These are phyloP conservation scores for Trachymyrmex cornetzi DNA, from an alignment of 1,140 invertebrate genomes.

Conservation along the genomic window DNA sequence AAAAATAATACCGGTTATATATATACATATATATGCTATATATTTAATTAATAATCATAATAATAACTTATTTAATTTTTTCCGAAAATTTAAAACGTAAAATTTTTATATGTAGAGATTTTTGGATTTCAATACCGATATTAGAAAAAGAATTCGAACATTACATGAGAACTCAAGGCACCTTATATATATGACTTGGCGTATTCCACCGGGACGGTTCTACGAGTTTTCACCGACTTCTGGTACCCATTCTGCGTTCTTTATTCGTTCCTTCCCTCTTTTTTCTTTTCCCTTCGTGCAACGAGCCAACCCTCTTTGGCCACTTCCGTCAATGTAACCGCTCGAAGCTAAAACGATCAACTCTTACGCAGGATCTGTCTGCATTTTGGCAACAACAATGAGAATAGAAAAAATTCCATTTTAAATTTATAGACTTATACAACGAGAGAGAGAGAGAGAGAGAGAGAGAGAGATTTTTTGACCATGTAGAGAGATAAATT, in stretches of 20 bases:
- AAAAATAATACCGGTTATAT: not conserved
- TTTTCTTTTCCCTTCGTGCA: slow-evolving; percentile 20
- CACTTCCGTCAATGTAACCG: slow-evolving; percentile 53
- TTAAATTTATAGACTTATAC: not conserved
- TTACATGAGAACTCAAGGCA: slow-evolving; percentile 30
- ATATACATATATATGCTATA: not conserved
- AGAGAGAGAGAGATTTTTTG: too few relatives aligned
- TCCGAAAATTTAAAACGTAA: not conserved
- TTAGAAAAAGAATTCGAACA: not conserved
- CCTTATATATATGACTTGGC: slow-evolving; percentile 1
- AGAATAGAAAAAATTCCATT: slow-evolving; percentile 19
- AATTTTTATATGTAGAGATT: not conserved
- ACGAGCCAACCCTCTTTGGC: slow-evolving; percentile 55
- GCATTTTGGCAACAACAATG: slow-evolving; percentile 28
- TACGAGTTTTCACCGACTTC: slow-evolving; percentile 72
- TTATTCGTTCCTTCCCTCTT: slow-evolving; percentile 18
- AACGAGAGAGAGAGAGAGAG: too few relatives aligned
- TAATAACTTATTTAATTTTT: not conserved
- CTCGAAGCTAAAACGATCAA: slow-evolving; percentile 46
- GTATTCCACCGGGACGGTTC: slow-evolving; percentile 45
- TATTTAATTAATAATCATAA: not conserved
- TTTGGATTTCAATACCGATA: not conserved
- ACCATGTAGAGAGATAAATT: not conserved
- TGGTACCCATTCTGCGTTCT: slow-evolving; percentile 52
- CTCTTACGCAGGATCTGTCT: slow-evolving; percentile 39